A percentile compares a stretch with the other conserved stretches of the same genome.
Evolutionary conservation across 1,140 invertebrate genomes (phyloP).

Genomic region (Megalopta genalis): DNA sequence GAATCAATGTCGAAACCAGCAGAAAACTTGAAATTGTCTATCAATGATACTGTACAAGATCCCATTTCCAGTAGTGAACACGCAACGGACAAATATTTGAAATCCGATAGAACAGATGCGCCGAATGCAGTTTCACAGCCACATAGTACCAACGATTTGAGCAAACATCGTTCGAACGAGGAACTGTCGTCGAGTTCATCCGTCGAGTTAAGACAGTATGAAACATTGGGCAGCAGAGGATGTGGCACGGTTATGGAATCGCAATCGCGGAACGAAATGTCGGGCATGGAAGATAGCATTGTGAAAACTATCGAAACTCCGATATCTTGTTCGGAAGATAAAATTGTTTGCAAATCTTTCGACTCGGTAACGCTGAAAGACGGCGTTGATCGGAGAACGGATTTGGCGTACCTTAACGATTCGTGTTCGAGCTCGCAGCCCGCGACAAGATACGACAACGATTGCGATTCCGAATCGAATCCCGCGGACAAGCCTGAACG

Average conservation of each 20-base stretch:
- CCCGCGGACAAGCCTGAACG: neutral
- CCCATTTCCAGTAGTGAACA: conserved; percentile 35
- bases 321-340: conserved; percentile 23
- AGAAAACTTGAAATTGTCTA: conserved; percentile 8
- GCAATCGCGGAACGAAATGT: neutral
- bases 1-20: conserved; percentile 3
- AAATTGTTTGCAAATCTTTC: conserved; percentile 29
- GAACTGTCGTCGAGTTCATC: neutral
- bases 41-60: conserved; percentile 19
- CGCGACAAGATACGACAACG: conserved; percentile 16
- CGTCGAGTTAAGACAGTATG: conserved; percentile 8
- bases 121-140: neutral
- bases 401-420: conserved; percentile 19
- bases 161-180: neutral
- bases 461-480: conserved; percentile 18
- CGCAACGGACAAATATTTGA: neutral
- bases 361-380: conserved; percentile 5
- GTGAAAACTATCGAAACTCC: neutral
- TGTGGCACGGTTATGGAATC: conserved; percentile 6
- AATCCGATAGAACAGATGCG: neutral
- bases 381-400: neutral
- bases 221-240: neutral
- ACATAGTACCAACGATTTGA: conserved; percentile 27
- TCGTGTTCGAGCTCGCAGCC: conserved; percentile 23
- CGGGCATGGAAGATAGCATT: neutral